Evolutionary conservation across 1,140 invertebrate species (phyloP), one percentile per base, ranked within the genome.

Genomic region (Drosophila mojavensis): DNA sequence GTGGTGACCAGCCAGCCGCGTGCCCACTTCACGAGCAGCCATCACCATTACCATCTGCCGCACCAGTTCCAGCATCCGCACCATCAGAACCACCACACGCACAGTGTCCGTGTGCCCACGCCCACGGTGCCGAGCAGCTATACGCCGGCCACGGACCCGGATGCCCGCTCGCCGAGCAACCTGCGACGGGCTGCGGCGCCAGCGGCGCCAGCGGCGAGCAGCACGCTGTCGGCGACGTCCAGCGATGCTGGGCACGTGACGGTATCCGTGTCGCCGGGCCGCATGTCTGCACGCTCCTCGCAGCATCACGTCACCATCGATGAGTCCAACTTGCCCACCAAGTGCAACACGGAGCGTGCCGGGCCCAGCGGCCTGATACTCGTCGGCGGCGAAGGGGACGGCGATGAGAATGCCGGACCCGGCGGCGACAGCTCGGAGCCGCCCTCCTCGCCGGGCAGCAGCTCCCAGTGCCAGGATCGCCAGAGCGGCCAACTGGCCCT

Each of bases 181-280:
- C 26, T 24, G 5, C 68, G 59, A 0, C 75, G 67, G 10, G 51
- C 26, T 9, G 36, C 20, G 20, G 20, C 20, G 20, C 3, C 20
- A 20, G 36, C 45, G 51, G 60, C 43, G 15, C 28, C 55, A 0
- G 28, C 36, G n/a, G 28, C 58, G 36, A 51, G 36, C 70, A 41
- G 24, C 6, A 53, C 76, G 0, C 47, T 83, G 10, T 28, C 67
- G 9, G 43, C 67, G 17, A 33, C 75, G 20, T 17, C 82, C 17
- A 48, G 51, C 15, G 55, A 74, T 39, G 45, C 47, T 3, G 30
- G 20, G 0, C 54, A 72, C n/a, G 11, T 64, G 58, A 81, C 95
- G 55, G 95, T 96, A 30, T 96, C 95, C 45, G 95, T 96, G 11
- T 95, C 94, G 56, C 93, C 93, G n/a, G 88, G 92, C 5, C 89